A percentile compares a stretch with the other conserved stretches of the same genome.
Conservation (phyloP, 2,888 invertebrate genomes). For the Andrena minutula region DNA sequence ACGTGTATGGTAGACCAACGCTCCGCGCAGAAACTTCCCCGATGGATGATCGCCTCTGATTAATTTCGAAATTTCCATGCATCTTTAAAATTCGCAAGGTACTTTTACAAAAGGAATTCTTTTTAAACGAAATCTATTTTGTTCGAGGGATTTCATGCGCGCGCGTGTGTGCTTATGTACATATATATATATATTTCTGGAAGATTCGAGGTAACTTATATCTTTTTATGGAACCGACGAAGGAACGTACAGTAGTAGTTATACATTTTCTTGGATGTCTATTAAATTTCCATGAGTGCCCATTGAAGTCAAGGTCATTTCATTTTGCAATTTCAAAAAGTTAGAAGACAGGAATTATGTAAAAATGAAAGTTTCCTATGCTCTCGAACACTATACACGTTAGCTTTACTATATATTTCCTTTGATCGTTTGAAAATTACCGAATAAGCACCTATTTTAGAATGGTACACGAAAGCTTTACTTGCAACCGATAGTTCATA, state of each 20-base stretch:
- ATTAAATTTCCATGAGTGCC: not conserved
- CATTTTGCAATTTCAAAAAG: too few relatives aligned
- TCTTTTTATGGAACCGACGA: not conserved
- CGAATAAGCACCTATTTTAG: too few relatives aligned
- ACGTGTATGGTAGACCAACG: conserved; percentile 59
- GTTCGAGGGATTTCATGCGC: not conserved
- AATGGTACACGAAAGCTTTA: not conserved
- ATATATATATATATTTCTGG: too few relatives aligned
- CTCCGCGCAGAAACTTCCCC: conserved; percentile 37
- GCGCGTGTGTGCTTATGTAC: too few relatives aligned
- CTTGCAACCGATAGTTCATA: not conserved
- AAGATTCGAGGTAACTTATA: too few relatives aligned
- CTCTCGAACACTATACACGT: too few relatives aligned
- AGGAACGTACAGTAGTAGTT: not conserved
- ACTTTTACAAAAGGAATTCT: not conserved
- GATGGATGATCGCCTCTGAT: conserved; percentile 40
- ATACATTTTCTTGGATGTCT: not conserved
- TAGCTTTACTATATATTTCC: too few relatives aligned
- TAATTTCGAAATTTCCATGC: conserved; percentile 18
- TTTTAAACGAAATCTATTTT: not conserved
- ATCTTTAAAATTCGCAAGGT: not conserved
- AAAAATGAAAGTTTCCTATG: too few relatives aligned
- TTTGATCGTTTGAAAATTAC: too few relatives aligned
- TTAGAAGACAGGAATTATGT: too few relatives aligned
- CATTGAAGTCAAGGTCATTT: too few relatives aligned